Conservation (phyloP, 2,888 invertebrate genomes). For the Byasa hedistus region DNA sequence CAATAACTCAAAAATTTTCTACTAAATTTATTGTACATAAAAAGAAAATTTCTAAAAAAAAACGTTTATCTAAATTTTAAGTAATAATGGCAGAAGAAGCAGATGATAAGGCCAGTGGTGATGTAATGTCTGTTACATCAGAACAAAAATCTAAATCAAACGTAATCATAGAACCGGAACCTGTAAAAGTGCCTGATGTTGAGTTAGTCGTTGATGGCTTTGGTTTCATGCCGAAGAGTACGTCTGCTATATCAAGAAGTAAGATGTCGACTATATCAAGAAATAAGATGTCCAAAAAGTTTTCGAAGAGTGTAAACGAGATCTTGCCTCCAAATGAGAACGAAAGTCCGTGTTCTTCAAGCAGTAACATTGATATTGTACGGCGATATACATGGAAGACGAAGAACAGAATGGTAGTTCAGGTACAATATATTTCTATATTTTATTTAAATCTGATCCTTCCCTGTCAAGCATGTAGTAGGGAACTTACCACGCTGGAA, state of each 20-base stretch:
- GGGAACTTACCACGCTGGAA: no score
- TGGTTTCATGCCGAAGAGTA: slow-evolving; percentile 64
- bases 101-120: slow-evolving; percentile 51
- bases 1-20: slow-evolving; percentile 17
- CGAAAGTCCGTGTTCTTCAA: slow-evolving; percentile 58
- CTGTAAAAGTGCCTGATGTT: slow-evolving; percentile 57
- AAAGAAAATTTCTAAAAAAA: slow-evolving; percentile 32
- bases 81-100: slow-evolving; percentile 52
- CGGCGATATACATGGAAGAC: slow-evolving; percentile 85
- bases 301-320: slow-evolving; percentile 41
- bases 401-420: slow-evolving; percentile 82
- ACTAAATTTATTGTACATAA: slow-evolving; percentile 17
- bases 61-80: slow-evolving; percentile 39
- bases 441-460: background rate
- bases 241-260: slow-evolving; percentile 10
- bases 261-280: slow-evolving; percentile 3
- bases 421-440: slow-evolving; percentile 47
- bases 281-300: slow-evolving; percentile 40
- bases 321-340: slow-evolving; percentile 37
- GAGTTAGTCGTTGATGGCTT: slow-evolving; percentile 73
- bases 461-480: background rate
- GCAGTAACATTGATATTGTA: slow-evolving; percentile 70
- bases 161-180: slow-evolving; percentile 39
- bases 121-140: slow-evolving; percentile 35
- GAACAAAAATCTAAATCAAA: slow-evolving; percentile 36